Base-by-base conservation (phyloP, 2,113 vertebrate genomes). In the Alexandromys fortis region DNA sequence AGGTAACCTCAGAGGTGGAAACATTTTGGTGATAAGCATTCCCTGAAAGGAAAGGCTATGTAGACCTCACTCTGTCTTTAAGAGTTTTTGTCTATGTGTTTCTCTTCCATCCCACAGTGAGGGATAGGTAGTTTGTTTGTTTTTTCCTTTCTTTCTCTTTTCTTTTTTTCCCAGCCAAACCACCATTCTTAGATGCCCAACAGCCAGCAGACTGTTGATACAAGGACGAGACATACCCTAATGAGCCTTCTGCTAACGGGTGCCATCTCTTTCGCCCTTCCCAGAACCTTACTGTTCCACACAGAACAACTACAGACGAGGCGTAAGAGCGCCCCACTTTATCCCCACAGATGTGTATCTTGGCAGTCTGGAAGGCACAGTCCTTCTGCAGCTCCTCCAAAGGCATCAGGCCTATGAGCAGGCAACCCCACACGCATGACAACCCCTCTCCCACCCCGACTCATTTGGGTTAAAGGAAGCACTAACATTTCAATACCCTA, bases 401-500 rank as follows among this genome's bases (percentile, higher is more conserved):
- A 0, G 22, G 49, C 90, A 35, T 17, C 33, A n/a, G 67, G 70
- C 67, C 38, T 17, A 86, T 35, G 42, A 81, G 91, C 82, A 94
- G 38, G 58, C 76, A 42, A 63, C 85, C 49, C 92, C 55, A 92
- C 61, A 30, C n/a, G n/a, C n/a, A n/a, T n/a, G n/a, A n/a, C n/a
- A n/a, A n/a, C n/a, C n/a, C n/a, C n/a, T n/a, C n/a, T n/a, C n/a
- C n/a, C n/a, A n/a, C n/a, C n/a, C n/a, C n/a, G 19, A 12, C 35
- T 92, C 67, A 17, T 35, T 33, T 93, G 75, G 86, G 55, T 94
- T 95, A 92, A 85, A 95, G 85, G 89, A 92, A 93, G 94, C 47
- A 76, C 86, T 68, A 77, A 96, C 87, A 91, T 95, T 94, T 94
- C 0, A 0, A 90, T 55, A 92, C 38, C 58, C 95, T 87, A 72